These are phyloP conservation scores for Ptilonorhynchus violaceus DNA, from an alignment of 2,113 vertebrate genomes.

Conservation along the genomic window DNA sequence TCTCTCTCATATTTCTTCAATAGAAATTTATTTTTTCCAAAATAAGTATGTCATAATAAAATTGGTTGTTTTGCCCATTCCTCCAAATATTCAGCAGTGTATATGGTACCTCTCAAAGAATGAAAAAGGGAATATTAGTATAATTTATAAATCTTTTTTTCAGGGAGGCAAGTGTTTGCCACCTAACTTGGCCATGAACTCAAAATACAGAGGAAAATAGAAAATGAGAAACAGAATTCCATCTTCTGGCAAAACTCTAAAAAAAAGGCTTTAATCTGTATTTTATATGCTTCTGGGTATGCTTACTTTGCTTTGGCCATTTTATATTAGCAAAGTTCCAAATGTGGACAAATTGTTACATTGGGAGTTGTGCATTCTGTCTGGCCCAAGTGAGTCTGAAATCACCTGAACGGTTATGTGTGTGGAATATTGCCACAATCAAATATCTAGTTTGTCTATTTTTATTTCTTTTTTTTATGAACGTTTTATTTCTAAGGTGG, in stretches of 20 bases:
- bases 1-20: not conserved
- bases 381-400: not conserved
- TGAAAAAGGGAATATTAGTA: not conserved
- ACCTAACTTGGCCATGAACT: not conserved
- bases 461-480: not conserved
- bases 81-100: not conserved
- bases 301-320: not conserved
- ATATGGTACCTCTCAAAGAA: not conserved
- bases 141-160: not conserved
- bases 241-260: not conserved
- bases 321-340: not conserved
- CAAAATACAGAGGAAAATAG: not conserved
- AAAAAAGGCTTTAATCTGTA: not conserved
- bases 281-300: not conserved
- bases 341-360: not conserved
- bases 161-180: not conserved
- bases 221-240: not conserved
- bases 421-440: not conserved
- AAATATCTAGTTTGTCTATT: not conserved
- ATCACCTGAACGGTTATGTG: rapidly evolving
- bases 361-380: not conserved
- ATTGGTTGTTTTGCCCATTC: not conserved
- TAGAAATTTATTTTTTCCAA: not conserved
- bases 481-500: not conserved
- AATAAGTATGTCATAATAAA: not conserved